Base-by-base conservation (phyloP, 1,140 invertebrate species). In the Caenorhabditis inopinata region DNA sequence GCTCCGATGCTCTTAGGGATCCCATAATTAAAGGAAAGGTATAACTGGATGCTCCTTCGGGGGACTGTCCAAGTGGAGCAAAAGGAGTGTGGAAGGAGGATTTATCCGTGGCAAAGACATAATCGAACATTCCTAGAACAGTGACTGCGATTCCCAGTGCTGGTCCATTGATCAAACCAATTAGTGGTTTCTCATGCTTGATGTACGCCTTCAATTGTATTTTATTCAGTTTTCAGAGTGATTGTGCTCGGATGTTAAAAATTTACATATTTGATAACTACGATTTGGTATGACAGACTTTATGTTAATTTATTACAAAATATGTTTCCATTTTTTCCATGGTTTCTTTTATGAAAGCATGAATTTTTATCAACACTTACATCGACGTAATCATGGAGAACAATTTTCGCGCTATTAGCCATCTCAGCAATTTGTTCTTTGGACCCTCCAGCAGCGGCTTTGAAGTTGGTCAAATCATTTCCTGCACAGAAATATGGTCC, bases 141-240 rank as follows among this genome's bases (percentile, higher is more conserved):
- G 95, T 97, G 0, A 93, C 93, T 62, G 92, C 93, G 83, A 98
- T 92, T 21, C 96, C 96, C 81, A 97, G 92, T n/a, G 95, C 94
- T 62, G 94, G 94, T 42, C 95, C 96, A 92, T 98, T 96, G 0
- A 98, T 92, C 48, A 96, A 89, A 45, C 92, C 94, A 78, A 97
- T 91, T 48, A 98, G 87, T 21, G 96, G 91, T 89, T 98, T 98
- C 0, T 94, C 93, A 88, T 94, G 96, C 80, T 92, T 91, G 82
- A 98, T 95, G 83, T 96, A 92, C 2, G 93, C 90, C 82, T 81
- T 27, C 32, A 80, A 74, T 35, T 29, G 2, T 42, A 14, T 0
- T 7, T 4, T 35, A 47, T 42, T 2, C 9, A 74, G n/a, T 5
- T 58, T 77, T 9, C 2, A 58, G n/a, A 23, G 45, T n/a, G n/a